phyloP scores from a whole-genome alignment of 2,113 vertebrate genomes.

The Manacus vitellinus region DNA sequence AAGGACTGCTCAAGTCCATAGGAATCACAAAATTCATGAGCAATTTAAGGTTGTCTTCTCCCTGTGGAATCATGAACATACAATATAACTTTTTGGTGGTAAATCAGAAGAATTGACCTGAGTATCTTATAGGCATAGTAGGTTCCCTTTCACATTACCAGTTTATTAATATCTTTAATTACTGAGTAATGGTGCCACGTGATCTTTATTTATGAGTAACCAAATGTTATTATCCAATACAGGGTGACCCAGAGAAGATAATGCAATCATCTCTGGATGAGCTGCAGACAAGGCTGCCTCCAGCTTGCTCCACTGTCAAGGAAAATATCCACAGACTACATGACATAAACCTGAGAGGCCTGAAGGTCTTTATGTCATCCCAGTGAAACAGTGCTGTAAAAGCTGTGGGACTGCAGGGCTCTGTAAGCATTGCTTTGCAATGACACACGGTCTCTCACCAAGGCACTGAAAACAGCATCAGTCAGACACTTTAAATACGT shows the following conservation, averaged over 20 bases:
- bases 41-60: background rate
- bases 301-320: conserved; percentile 40
- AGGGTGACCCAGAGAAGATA: conserved; percentile 19
- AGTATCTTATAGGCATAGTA: background rate
- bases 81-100: background rate
- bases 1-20: background rate
- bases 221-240: conserved; percentile 31
- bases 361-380: background rate
- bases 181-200: background rate
- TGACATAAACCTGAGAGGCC: conserved; percentile 46
- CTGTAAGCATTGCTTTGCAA: background rate
- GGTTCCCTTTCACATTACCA: background rate
- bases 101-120: background rate
- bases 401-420: background rate
- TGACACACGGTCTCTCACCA: background rate
- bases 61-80: background rate
- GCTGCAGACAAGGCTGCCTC: conserved; percentile 14
- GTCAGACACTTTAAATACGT: background rate
- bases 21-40: background rate
- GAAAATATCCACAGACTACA: conserved; percentile 3
- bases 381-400: background rate
- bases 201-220: conserved; percentile 1
- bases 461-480: background rate
- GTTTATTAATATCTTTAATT: conserved; percentile 14
- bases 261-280: conserved; percentile 19